These are phyloP conservation scores for Drosophila tristis DNA, from an alignment of 1,140 invertebrate genomes.

Conservation along the genomic window DNA sequence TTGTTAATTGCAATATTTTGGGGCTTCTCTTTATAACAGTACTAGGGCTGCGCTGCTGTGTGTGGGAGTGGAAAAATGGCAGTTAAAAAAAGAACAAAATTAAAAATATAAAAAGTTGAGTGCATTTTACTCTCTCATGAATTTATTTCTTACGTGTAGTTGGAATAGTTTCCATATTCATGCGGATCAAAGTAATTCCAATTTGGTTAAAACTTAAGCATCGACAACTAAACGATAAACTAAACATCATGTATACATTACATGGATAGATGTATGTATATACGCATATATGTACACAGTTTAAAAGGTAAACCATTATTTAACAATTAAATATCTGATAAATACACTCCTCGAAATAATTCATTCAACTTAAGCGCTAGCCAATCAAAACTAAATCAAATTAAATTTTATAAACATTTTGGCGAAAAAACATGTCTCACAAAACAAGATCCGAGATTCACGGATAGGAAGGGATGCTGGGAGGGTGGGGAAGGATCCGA, in stretches of 20 bases:
- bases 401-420: slow-evolving; percentile 50
- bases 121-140: slow-evolving; percentile 50
- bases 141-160: slow-evolving; percentile 47
- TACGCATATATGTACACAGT: slow-evolving; percentile 64
- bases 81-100: slow-evolving; percentile 30
- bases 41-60: slow-evolving; percentile 15
- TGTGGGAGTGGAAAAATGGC: slow-evolving; percentile 26
- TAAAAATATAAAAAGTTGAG: slow-evolving; percentile 63
- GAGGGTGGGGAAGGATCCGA: background rate
- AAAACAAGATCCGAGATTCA: slow-evolving; percentile 42
- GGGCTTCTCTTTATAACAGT: slow-evolving; percentile 37
- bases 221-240: slow-evolving; percentile 37
- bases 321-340: slow-evolving; percentile 65
- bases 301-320: slow-evolving; percentile 54
- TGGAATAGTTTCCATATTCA: slow-evolving; percentile 38
- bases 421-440: slow-evolving; percentile 44
- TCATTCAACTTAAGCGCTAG: slow-evolving; percentile 40
- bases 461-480: slow-evolving; percentile 6
- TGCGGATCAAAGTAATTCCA: slow-evolving; percentile 47
- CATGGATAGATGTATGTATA: slow-evolving; percentile 25
- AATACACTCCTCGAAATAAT: slow-evolving; percentile 57
- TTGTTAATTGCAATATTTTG: slow-evolving; percentile 64
- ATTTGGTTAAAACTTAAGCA: slow-evolving; percentile 54
- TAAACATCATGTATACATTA: slow-evolving; percentile 36
- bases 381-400: slow-evolving; percentile 48